Percentiles rank a stretch among this genome's conserved stretches.
phyloP scores from a whole-genome alignment of 2,113 vertebrate species.

The Tupaia tana region DNA sequence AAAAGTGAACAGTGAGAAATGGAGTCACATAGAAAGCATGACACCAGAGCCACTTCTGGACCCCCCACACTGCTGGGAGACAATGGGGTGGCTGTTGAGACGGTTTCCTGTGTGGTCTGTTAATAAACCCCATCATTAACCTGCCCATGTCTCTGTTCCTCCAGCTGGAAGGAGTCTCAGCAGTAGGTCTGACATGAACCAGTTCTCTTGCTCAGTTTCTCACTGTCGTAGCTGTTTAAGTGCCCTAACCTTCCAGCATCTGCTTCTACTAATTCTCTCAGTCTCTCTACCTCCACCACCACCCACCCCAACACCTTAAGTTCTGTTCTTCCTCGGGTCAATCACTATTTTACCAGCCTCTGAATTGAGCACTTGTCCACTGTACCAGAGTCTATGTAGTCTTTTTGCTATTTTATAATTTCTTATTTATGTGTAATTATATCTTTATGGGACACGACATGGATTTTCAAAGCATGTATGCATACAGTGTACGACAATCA shows the following conservation, averaged over 20 bases:
- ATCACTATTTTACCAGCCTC: too few species aligned
- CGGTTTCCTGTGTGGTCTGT: neutral
- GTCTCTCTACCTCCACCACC: neutral
- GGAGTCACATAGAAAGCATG: neutral
- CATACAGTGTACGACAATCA: too few species aligned
- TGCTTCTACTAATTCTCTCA: neutral
- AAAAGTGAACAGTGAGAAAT: neutral
- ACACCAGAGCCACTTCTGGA: neutral
- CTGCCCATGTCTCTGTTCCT: neutral
- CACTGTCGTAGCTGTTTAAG: neutral
- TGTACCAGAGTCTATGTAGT: too few species aligned
- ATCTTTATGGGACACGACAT: too few species aligned
- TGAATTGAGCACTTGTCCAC: neutral
- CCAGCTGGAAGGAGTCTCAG: neutral
- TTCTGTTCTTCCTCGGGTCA: neutral
- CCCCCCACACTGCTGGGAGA: neutral
- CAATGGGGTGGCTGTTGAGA: neutral
- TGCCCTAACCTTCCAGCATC: neutral
- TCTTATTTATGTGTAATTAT: too few species aligned
- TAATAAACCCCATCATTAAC: neutral
- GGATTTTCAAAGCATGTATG: too few species aligned
- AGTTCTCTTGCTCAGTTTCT: neutral
- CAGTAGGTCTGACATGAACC: neutral
- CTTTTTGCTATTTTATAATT: too few species aligned
- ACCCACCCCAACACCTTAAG: neutral